phyloP scores from a whole-genome alignment of 2,113 vertebrate genomes.

The Myrmophylax atrothorax region DNA sequence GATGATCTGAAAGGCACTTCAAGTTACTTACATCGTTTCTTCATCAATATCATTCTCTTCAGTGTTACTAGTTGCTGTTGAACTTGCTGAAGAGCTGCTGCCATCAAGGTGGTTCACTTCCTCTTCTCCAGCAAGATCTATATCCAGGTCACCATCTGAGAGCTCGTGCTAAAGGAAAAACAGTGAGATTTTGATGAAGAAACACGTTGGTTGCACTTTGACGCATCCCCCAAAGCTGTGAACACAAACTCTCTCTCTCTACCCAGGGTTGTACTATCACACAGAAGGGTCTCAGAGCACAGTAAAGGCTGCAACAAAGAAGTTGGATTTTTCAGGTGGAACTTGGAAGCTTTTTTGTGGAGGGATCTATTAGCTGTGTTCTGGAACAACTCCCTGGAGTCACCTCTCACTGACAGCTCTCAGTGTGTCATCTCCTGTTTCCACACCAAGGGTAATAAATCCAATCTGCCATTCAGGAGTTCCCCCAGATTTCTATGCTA shows the following conservation, averaged over 20 bases:
- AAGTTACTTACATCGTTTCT: slow-evolving; percentile 91
- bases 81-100: slow-evolving; percentile 96
- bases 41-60: slow-evolving; percentile 99
- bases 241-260: not conserved
- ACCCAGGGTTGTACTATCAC: not conserved
- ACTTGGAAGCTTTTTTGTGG: not conserved
- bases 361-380: not conserved
- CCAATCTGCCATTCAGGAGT: not conserved
- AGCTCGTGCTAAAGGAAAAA: slow-evolving; percentile 82
- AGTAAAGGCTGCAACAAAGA: not conserved
- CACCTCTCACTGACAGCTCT: not conserved
- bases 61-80: slow-evolving; percentile 96
- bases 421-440: not conserved
- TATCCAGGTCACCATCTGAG: slow-evolving; percentile 95
- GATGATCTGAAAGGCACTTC: not conserved
- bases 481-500: not conserved
- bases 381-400: not conserved
- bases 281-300: not conserved
- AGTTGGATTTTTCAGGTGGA: not conserved
- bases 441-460: not conserved
- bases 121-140: slow-evolving; percentile 91
- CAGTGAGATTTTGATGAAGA: not conserved
- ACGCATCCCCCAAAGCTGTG: not conserved
- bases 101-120: slow-evolving; percentile 94
- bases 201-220: not conserved